phyloP scores from a whole-genome alignment of 2,797 vertebrate species.

The Sebastiscus albofasciatus region DNA sequence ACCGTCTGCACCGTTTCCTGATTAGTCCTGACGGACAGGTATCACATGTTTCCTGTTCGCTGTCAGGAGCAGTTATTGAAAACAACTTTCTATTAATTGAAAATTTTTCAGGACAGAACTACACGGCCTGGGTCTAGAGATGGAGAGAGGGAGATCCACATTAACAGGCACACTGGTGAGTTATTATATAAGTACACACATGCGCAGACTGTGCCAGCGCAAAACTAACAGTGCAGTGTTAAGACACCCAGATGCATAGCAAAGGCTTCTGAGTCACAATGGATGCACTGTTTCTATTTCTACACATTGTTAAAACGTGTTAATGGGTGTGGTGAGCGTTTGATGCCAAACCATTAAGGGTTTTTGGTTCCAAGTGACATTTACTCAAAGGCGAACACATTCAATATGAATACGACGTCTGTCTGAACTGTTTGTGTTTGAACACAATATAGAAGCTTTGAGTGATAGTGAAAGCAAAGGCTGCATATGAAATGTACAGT shows the following conservation, averaged over 20 bases:
- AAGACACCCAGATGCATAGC: slow-evolving; percentile 76
- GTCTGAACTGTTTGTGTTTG: slow-evolving; percentile 45
- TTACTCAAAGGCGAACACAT: slow-evolving; percentile 54
- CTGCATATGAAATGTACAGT: slow-evolving; percentile 1
- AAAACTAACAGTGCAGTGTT: slow-evolving; percentile 60
- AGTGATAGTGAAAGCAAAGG: slow-evolving; percentile 15
- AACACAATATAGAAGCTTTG: slow-evolving; percentile 35
- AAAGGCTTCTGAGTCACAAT: slow-evolving; percentile 76
- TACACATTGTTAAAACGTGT: slow-evolving; percentile 73
- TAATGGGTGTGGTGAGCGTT: slow-evolving; percentile 75
- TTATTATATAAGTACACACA: slow-evolving; percentile 46
- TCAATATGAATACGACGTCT: slow-evolving; percentile 58
- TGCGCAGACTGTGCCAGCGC: slow-evolving; percentile 46
- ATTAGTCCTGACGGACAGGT: slow-evolving; percentile 64
- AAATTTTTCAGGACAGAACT: slow-evolving; percentile 2
- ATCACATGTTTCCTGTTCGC: slow-evolving; percentile 40
- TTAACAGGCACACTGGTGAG: slow-evolving; percentile 50
- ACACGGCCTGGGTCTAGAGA: background rate
- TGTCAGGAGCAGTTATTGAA: slow-evolving; percentile 25
- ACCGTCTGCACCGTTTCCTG: slow-evolving; percentile 64
- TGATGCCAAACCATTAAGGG: slow-evolving; percentile 72
- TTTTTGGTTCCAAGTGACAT: slow-evolving; percentile 68
- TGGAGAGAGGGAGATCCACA: slow-evolving; percentile 3
- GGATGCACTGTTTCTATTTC: slow-evolving; percentile 73
- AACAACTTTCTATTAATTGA: slow-evolving; percentile 34